phyloP scores from a whole-genome alignment of 2,888 invertebrate species.

The Cephalotes varians region DNA sequence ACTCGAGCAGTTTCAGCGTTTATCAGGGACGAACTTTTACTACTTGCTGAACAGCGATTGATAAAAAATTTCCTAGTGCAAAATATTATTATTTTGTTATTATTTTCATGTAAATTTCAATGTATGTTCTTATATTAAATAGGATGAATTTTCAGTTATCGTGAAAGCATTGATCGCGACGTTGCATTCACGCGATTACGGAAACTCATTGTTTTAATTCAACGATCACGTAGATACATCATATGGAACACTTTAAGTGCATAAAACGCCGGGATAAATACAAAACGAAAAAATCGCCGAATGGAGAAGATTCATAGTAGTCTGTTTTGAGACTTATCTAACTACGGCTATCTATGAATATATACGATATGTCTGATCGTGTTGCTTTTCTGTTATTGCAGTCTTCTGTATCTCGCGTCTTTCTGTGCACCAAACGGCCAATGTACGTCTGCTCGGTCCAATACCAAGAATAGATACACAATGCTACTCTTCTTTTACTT shows the following conservation, averaged over 20 bases:
- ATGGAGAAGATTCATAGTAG: conserved; percentile 74
- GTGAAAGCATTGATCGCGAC: conserved; percentile 43
- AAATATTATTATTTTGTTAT: neutral
- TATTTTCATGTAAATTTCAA: neutral
- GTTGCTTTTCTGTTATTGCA: conserved; percentile 62
- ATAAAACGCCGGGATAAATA: conserved; percentile 78
- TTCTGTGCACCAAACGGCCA: conserved; percentile 78
- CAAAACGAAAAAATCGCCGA: conserved; percentile 79
- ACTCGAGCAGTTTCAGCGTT: neutral
- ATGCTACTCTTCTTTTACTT: conserved; percentile 70
- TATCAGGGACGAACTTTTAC: neutral
- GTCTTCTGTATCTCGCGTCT: conserved; percentile 79
- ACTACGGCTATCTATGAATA: conserved; percentile 55
- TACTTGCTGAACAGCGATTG: neutral
- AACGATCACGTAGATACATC: conserved; percentile 69
- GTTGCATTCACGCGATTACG: conserved; percentile 30
- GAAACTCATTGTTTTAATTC: conserved; percentile 40
- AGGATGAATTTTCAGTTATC: neutral
- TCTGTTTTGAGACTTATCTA: conserved; percentile 72
- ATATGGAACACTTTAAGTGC: conserved; percentile 76
- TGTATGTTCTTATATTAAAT: neutral
- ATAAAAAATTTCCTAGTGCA: neutral
- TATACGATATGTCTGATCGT: conserved; percentile 74
- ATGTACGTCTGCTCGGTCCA: conserved; percentile 70
- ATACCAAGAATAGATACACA: conserved; percentile 76